Evolutionary conservation across 2,797 vertebrate genomes (phyloP).

Genomic region (Peromyscus aztecus): DNA sequence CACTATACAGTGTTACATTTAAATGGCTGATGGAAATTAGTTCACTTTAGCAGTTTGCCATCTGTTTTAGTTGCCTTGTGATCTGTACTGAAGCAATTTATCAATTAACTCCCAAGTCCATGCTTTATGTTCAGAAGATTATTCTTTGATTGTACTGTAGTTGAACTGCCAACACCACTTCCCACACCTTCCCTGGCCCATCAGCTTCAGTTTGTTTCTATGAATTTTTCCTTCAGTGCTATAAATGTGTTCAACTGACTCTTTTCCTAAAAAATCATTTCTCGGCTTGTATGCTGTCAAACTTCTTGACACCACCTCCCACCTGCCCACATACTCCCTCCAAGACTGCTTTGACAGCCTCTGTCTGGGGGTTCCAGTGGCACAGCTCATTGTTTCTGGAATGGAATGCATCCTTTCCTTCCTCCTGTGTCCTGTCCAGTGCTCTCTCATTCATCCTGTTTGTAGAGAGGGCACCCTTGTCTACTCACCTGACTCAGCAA

Average conservation of each 20-base stretch:
- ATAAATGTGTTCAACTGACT: conserved; percentile 10
- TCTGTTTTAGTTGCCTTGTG: conserved; percentile 46
- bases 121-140: conserved; percentile 3
- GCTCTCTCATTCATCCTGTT: neutral
- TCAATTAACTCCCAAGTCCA: conserved; percentile 3
- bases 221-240: conserved; percentile 9
- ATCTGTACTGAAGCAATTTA: conserved; percentile 10
- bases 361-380: conserved; percentile 11
- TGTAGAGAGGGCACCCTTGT: neutral
- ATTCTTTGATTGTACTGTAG: neutral
- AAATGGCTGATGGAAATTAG: conserved; percentile 7
- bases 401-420: neutral
- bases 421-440: neutral
- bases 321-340: neutral
- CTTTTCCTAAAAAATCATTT: neutral
- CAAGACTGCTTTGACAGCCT: neutral
- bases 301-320: neutral
- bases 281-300: neutral
- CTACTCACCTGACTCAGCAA: neutral
- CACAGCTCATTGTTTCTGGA: neutral
- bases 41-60: conserved; percentile 52
- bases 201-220: neutral
- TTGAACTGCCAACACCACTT: neutral
- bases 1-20: conserved; percentile 39
- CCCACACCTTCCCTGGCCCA: neutral